Percentiles rank a stretch among this genome's conserved stretches.
These are phyloP conservation scores for Eulithis testata DNA, from an alignment of 2,888 invertebrate genomes.

Conservation along the genomic window DNA sequence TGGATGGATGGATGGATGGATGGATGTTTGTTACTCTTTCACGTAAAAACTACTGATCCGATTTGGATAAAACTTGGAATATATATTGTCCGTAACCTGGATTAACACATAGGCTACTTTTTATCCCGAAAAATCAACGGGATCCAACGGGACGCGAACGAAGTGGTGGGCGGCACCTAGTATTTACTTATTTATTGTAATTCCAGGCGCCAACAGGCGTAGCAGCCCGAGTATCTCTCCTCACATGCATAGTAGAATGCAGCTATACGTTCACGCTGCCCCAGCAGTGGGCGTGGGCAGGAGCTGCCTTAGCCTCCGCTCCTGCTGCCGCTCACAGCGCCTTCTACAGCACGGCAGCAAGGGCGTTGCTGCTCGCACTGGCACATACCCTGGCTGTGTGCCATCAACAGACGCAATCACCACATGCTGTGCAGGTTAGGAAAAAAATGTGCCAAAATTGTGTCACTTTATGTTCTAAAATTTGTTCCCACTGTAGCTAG, in stretches of 20 bases:
- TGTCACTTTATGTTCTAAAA: no score
- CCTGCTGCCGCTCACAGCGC: slow-evolving; percentile 50
- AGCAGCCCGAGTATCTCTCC: slow-evolving; percentile 63
- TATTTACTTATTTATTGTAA: no score
- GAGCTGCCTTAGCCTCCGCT: slow-evolving; percentile 54
- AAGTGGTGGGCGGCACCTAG: no score
- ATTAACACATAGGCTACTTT: no score
- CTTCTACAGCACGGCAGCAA: slow-evolving; percentile 56
- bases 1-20: no score
- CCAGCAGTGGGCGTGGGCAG: slow-evolving; percentile 69
- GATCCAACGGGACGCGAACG: no score
- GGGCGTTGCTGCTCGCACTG: slow-evolving; percentile 62
- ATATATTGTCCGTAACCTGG: no score
- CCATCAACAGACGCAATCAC: slow-evolving; percentile 4
- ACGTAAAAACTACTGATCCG: no score
- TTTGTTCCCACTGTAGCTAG: no score
- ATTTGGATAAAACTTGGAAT: no score
- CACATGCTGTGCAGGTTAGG: slow-evolving; percentile 45
- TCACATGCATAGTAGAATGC: slow-evolving; percentile 55
- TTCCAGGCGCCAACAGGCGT: slow-evolving; percentile 67
- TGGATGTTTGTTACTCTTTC: no score
- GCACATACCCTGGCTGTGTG: slow-evolving; percentile 52
- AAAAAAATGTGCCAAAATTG: background rate
- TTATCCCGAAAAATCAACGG: no score
- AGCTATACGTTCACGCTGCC: slow-evolving; percentile 51